These are phyloP conservation scores for Hypothenemus hampei DNA, from an alignment of 1,140 invertebrate species.

Conservation along the genomic window DNA sequence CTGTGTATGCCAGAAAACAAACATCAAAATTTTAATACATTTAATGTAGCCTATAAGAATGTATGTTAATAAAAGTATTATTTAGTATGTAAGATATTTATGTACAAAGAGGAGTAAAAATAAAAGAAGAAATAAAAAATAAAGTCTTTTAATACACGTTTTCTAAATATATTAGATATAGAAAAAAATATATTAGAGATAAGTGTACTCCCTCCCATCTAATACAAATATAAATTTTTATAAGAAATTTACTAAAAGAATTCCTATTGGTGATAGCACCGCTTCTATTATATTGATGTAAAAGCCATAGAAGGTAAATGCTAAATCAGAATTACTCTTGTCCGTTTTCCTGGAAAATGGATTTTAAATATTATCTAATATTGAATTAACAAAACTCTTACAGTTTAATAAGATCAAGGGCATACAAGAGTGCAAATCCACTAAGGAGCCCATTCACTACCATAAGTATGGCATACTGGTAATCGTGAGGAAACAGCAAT, in stretches of 20 bases:
- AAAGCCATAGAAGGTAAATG: constrained; percentile 77
- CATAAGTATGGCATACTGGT: constrained; percentile 75
- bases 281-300: constrained; percentile 75
- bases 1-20: too few relatives aligned
- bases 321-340: constrained; percentile 72
- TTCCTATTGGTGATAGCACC: constrained; percentile 67
- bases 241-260: constrained; percentile 65
- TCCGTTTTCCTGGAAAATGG: constrained; percentile 69
- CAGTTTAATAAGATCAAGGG: constrained; percentile 73
- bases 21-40: too few relatives aligned
- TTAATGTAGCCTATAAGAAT: too few relatives aligned
- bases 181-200: too few relatives aligned
- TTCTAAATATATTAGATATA: too few relatives aligned
- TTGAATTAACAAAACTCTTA: neutral
- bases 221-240: constrained; percentile 45
- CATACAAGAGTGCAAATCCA: constrained; percentile 82
- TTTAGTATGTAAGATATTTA: too few relatives aligned
- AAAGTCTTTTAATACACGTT: too few relatives aligned
- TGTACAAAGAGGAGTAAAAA: too few relatives aligned
- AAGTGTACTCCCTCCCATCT: too few relatives aligned
- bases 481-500: constrained; percentile 73
- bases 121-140: too few relatives aligned
- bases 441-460: constrained; percentile 75
- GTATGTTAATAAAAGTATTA: too few relatives aligned
- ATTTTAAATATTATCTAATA: neutral